A percentile compares a stretch with the other conserved stretches of the same genome.
Conservation (phyloP, 2,797 vertebrate genomes). For the Clarias laeviceps region DNA sequence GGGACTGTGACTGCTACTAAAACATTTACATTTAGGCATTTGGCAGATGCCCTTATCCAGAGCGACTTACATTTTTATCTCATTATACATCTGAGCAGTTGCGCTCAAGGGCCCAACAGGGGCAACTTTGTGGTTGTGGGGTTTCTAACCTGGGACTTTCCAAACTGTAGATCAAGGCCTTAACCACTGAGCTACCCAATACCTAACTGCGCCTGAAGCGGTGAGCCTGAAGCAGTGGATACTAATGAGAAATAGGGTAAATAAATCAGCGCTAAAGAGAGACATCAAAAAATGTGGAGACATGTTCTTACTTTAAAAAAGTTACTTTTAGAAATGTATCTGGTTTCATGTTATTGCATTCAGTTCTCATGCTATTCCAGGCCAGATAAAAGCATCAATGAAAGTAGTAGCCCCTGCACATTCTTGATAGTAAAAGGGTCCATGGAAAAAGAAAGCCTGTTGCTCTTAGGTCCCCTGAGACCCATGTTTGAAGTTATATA, state of each 20-base stretch:
- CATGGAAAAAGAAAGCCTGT: background rate
- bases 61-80: too few species aligned
- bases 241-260: background rate
- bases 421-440: background rate
- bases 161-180: too few species aligned
- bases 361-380: background rate
- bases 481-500: background rate
- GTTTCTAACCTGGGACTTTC: too few species aligned
- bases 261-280: background rate
- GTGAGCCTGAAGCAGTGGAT: background rate
- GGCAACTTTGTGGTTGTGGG: too few species aligned
- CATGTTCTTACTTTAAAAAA: background rate
- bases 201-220: background rate
- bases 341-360: background rate
- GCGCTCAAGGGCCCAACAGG: too few species aligned
- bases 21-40: background rate
- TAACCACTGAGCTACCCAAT: too few species aligned
- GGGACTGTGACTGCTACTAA: background rate
- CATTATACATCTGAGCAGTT: too few species aligned
- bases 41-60: too few species aligned
- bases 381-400: background rate
- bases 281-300: background rate
- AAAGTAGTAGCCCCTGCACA: too few species aligned
- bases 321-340: background rate
- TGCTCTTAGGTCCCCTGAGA: background rate